A percentile compares a stretch with the other conserved stretches of the same genome.
Evolutionary conservation across 2,113 vertebrate species (phyloP).

Genomic region (Promerops cafer): DNA sequence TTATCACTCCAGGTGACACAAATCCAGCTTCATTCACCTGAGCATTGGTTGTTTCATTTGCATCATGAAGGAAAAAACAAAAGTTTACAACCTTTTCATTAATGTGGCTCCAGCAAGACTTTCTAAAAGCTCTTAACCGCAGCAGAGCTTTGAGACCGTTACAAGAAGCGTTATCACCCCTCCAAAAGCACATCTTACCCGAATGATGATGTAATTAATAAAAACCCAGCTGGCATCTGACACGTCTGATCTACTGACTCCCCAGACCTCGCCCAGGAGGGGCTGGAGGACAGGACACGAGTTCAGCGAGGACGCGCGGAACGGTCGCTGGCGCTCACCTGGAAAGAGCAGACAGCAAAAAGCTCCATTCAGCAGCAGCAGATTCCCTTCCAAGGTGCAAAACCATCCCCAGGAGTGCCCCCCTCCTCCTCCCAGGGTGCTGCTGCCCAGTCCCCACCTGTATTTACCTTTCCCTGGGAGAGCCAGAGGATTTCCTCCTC

Average conservation of each 20-base stretch:
- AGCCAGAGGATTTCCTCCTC: not conserved
- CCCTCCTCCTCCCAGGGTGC: not conserved
- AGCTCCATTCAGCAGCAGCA: not conserved
- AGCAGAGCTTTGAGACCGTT: not conserved
- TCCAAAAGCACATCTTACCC: not conserved
- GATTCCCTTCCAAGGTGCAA: not conserved
- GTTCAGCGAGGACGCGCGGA: not conserved
- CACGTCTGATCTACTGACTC: not conserved
- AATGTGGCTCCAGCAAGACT: not conserved
- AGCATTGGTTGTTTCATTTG: not conserved
- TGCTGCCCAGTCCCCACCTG: not conserved
- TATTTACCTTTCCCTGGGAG: not conserved
- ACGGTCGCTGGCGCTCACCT: conserved; percentile 19
- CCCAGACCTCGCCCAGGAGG: accelerated
- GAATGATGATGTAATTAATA: not conserved
- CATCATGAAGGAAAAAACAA: not conserved
- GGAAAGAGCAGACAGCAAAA: not conserved
- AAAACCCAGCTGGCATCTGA: not conserved
- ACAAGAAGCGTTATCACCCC: not conserved
- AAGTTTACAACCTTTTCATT: not conserved
- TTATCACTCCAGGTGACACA: not conserved
- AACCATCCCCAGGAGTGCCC: not conserved
- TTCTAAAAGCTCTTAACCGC: not conserved
- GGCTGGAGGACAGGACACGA: not conserved
- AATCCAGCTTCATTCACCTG: not conserved